These are phyloP conservation scores for Heliconius himera DNA, from an alignment of 1,140 invertebrate genomes.

Conservation along the genomic window DNA sequence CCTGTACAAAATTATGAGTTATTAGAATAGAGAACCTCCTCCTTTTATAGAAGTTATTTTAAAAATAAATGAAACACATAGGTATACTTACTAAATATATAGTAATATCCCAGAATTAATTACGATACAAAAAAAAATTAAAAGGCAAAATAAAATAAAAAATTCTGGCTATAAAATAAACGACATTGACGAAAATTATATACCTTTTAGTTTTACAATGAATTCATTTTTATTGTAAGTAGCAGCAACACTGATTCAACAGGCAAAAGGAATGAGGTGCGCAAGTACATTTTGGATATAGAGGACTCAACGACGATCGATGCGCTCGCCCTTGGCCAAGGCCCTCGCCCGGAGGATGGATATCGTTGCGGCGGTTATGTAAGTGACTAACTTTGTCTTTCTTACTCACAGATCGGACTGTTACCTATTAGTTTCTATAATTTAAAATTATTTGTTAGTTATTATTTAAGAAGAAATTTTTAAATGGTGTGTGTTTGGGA, in stretches of 20 bases:
- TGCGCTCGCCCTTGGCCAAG: constrained; percentile 74
- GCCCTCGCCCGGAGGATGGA: constrained; percentile 58
- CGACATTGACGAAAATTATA: not conserved
- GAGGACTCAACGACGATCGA: constrained; percentile 56
- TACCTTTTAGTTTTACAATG: not conserved
- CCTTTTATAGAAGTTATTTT: too few relatives aligned
- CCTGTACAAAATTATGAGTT: too few relatives aligned
- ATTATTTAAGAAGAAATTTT: too few relatives aligned
- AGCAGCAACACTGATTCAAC: constrained; percentile 51
- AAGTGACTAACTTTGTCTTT: constrained; percentile 42
- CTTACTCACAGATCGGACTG: not conserved
- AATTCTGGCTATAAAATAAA: not conserved
- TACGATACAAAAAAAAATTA: not conserved
- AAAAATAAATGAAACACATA: too few relatives aligned
- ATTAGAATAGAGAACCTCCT: too few relatives aligned
- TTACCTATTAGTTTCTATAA: not conserved
- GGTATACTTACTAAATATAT: not conserved
- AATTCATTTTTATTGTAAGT: not conserved
- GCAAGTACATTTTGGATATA: constrained; percentile 47
- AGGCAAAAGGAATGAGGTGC: constrained; percentile 40
- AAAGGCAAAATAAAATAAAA: not conserved
- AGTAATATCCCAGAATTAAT: not conserved
- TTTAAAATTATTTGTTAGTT: not conserved
- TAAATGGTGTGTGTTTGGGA: too few relatives aligned
- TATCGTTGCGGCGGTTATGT: constrained; percentile 62